These are phyloP conservation scores for Hedya salicella DNA, from an alignment of 2,888 invertebrate species.

Conservation along the genomic window DNA sequence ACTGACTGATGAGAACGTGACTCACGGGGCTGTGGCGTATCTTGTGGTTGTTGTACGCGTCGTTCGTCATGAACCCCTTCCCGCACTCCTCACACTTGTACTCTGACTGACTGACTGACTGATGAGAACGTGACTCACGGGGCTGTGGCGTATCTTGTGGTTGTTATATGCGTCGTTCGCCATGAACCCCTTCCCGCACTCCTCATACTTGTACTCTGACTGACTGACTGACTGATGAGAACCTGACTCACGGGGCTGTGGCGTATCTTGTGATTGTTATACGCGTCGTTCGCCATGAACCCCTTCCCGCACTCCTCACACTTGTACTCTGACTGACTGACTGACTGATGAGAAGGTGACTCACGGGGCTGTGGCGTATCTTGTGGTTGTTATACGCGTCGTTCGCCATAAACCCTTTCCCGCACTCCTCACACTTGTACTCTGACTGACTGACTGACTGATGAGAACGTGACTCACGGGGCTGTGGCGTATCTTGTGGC, in stretches of 20 bases:
- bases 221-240: conserved; percentile 12
- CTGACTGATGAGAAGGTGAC: conserved; percentile 18
- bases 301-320: conserved; percentile 45
- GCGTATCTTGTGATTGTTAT: conserved; percentile 43
- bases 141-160: conserved; percentile 43
- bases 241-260: conserved; percentile 39
- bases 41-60: conserved; percentile 44
- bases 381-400: conserved; percentile 44
- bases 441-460: conserved; percentile 24
- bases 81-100: conserved; percentile 44
- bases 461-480: conserved; percentile 37
- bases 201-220: conserved; percentile 36
- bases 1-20: neutral
- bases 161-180: conserved; percentile 39
- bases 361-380: conserved; percentile 42
- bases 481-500: conserved; percentile 44
- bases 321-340: conserved; percentile 27
- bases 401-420: conserved; percentile 42
- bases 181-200: conserved; percentile 45
- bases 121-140: too few species aligned
- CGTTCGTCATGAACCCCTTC: conserved; percentile 42
- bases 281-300: conserved; percentile 35
- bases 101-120: conserved; percentile 12
- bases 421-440: conserved; percentile 44
- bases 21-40: conserved; percentile 22